Base-by-base conservation (phyloP, 2,113 vertebrate species). In the Capreolus pygargus region DNA sequence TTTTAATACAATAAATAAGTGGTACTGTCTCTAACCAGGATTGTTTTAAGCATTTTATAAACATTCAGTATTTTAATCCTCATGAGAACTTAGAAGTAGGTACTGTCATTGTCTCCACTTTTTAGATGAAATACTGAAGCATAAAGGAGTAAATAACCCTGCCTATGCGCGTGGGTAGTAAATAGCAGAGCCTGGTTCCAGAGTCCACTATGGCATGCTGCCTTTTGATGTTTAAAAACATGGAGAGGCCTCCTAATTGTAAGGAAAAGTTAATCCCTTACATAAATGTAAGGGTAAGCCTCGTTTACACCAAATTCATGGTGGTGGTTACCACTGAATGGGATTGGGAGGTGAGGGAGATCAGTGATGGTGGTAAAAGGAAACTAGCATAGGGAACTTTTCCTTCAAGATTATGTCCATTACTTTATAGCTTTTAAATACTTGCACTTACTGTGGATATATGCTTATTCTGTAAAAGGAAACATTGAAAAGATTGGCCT, bases 321-420 rank as follows among this genome's bases (percentile, higher is more conserved):
- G 21, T 79, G 55, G 11, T 88, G 36, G 2, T 88, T 76, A 10
- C 74, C 58, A 88, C 15, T 70, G 74, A 50, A 58, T 94, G 47
- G 8, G 9, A 19, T 60, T 86, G 30, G 28, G 43, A 86, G 11
- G 52, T 74, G 6, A 95, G 47, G 45, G 61, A 86, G 50, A 58
- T 87, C 76, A 27, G 8, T 89, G 33, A 81, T 47, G 13, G n/a
- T 39, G 82, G 28, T 78, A 36, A 54, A 90, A 93, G 16, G 43
- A 94, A 96, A 92, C 36, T 92, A 70, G 19, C 43, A 86, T 92
- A 82, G 89, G 57, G 50, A 95, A 67, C 33, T 95, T 84, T 95
- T 43, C 13, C 28, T 86, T 87, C 86, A 84, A 64, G 21, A 60
- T 23, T 47, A 58, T 64, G 36, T 64, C n/a, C 36, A 57, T 61